These are phyloP conservation scores for Monomorium pharaonis DNA, from an alignment of 1,140 invertebrate genomes.

Conservation along the genomic window DNA sequence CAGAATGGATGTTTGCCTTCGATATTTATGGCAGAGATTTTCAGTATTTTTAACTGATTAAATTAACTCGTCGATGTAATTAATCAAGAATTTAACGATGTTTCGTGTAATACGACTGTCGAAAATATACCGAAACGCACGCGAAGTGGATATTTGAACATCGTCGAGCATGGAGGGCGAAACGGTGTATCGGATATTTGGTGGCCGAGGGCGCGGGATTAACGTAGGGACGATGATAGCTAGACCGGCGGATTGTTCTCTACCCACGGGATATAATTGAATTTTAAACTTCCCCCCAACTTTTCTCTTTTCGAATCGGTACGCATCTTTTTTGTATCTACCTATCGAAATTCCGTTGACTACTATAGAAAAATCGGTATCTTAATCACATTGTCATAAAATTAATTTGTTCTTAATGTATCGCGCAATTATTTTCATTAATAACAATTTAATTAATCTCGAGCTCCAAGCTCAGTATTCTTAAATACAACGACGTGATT, in stretches of 20 bases:
- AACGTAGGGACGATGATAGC: constrained; percentile 35
- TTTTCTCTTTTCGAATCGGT: constrained; percentile 30
- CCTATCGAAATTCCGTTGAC: not conserved
- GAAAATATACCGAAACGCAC: constrained; percentile 11
- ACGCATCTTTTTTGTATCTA: constrained; percentile 36
- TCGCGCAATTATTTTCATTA: not conserved
- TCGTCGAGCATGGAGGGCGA: constrained; percentile 34
- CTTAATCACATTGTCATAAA: not conserved
- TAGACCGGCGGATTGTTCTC: constrained; percentile 71
- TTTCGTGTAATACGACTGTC: not conserved
- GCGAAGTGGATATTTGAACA: constrained; percentile 35
- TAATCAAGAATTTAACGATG: not conserved
- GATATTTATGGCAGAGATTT: not conserved
- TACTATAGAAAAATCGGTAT: not conserved
- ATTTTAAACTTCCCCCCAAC: constrained; percentile 73
- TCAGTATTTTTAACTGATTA: constrained; percentile 12
- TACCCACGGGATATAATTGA: constrained; percentile 73
- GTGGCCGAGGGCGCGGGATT: constrained; percentile 42
- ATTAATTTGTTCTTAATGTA: not conserved
- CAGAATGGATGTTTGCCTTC: not conserved
- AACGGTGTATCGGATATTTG: constrained; percentile 54
- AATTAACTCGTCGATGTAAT: constrained; percentile 7
- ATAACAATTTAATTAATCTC: not conserved
- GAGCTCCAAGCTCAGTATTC: not conserved
- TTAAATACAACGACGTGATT: not conserved